These are phyloP conservation scores for Schizopygopsis pylzovi DNA, from an alignment of 2,797 vertebrate species.

Conservation along the genomic window DNA sequence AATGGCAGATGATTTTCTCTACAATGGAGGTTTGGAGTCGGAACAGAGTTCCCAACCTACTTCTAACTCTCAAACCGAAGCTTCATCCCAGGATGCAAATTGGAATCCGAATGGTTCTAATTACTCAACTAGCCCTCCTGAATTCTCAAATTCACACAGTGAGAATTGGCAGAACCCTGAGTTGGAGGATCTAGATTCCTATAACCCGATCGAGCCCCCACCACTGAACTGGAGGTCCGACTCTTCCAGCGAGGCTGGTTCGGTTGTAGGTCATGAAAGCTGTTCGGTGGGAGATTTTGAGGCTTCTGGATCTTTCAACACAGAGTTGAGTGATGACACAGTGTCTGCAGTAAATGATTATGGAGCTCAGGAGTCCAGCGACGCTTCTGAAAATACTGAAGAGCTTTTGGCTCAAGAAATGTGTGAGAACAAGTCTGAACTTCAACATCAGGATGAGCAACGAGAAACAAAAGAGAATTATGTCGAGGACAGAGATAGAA, in stretches of 20 bases:
- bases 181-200: conserved; percentile 72
- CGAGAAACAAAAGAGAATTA: conserved; percentile 18
- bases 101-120: not conserved
- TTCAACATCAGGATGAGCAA: conserved; percentile 9
- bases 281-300: conserved; percentile 68
- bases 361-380: conserved; percentile 19
- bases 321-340: conserved; percentile 57
- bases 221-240: conserved; percentile 83
- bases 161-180: conserved; percentile 44
- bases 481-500: conserved; percentile 11
- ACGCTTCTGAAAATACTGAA: conserved; percentile 26
- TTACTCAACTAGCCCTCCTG: not conserved
- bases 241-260: conserved; percentile 74
- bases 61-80: not conserved
- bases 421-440: conserved; percentile 16
- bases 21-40: conserved; percentile 10
- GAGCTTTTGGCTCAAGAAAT: conserved; percentile 29
- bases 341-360: conserved; percentile 52
- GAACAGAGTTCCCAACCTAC: not conserved
- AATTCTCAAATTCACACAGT: not conserved
- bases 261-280: conserved; percentile 66
- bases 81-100: not conserved
- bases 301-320: conserved; percentile 60
- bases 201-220: conserved; percentile 77
- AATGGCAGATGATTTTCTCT: conserved; percentile 35